phyloP scores from a whole-genome alignment of 1,140 invertebrate species.

The Elysia chlorotica region DNA sequence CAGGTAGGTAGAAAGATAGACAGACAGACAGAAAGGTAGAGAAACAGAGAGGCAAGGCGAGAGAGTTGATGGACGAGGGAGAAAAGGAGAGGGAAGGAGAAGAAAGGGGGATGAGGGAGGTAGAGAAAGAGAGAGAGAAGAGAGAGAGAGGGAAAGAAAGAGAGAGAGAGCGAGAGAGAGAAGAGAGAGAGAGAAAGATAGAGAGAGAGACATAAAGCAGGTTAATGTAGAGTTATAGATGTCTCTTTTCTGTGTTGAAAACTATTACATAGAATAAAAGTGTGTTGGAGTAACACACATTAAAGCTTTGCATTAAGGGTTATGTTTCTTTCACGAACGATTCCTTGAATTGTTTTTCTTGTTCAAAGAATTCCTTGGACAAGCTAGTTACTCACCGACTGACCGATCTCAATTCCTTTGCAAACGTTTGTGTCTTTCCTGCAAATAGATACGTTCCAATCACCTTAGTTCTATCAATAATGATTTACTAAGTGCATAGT shows the following conservation, averaged over 20 bases:
- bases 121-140: not conserved
- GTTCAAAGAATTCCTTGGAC: too few species aligned
- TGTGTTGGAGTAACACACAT: not conserved
- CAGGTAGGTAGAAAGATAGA: not conserved
- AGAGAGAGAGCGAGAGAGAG: not conserved
- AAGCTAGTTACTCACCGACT: too few species aligned
- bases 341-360: too few species aligned
- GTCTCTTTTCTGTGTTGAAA: not conserved
- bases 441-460: too few species aligned
- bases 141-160: not conserved
- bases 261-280: not conserved
- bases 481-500: too few species aligned
- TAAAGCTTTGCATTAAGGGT: not conserved
- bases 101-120: too few species aligned
- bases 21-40: not conserved
- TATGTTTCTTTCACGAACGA: not conserved
- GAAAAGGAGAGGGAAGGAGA: not conserved
- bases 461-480: too few species aligned
- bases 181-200: not conserved
- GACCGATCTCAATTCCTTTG: too few species aligned
- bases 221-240: not conserved
- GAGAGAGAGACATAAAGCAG: not conserved
- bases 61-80: not conserved
- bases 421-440: too few species aligned
- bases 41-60: not conserved